These are phyloP conservation scores for Pristionchus fissidentatus DNA, from an alignment of 2,888 invertebrate species.

Conservation along the genomic window DNA sequence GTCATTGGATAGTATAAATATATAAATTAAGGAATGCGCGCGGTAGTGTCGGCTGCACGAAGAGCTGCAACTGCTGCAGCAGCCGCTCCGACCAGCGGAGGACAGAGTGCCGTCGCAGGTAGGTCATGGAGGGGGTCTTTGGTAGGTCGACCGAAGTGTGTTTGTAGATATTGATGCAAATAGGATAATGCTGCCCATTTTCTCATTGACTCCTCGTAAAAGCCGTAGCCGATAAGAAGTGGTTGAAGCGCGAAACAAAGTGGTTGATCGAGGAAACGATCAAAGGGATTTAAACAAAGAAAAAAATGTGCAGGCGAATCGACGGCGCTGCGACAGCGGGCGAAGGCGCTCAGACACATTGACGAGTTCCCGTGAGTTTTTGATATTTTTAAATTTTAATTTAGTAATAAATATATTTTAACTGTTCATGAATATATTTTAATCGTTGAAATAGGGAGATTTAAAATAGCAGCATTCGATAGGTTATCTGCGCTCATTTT, in stretches of 20 bases:
- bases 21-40: slow-evolving; percentile 12
- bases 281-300: neutral
- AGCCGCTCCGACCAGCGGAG: neutral
- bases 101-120: neutral
- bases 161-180: no score
- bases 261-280: neutral
- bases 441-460: neutral
- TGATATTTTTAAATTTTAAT: neutral
- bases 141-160: no score
- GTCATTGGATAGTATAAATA: neutral
- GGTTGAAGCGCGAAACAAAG: neutral
- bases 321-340: slow-evolving; percentile 46
- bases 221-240: neutral
- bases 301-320: neutral
- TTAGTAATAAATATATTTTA: neutral
- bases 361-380: slow-evolving; percentile 55
- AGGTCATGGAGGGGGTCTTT: no score
- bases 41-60: slow-evolving; percentile 19
- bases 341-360: slow-evolving; percentile 51
- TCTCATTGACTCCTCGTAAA: no score
- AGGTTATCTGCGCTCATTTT: neutral
- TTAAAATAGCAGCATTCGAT: neutral
- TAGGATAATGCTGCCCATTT: no score
- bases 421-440: neutral
- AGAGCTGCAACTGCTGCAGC: slow-evolving; percentile 32